Evolutionary conservation across 2,797 vertebrate genomes (phyloP).

Genomic region (Lerista edwardsae): DNA sequence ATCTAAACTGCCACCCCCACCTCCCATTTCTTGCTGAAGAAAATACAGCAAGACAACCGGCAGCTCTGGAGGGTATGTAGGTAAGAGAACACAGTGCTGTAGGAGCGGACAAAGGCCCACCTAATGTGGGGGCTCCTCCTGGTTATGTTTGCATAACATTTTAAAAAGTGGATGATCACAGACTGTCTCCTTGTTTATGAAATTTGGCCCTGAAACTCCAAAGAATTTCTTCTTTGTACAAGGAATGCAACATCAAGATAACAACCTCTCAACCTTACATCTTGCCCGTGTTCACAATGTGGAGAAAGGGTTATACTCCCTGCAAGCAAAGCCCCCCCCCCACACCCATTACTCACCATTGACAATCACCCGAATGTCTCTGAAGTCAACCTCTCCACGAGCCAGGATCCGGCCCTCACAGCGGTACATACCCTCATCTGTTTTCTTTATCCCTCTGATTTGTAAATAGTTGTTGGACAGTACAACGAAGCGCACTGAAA

Average conservation of each 20-base stretch:
- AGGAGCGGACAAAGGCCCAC: no score
- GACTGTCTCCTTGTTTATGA: not conserved
- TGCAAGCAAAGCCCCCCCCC: not conserved
- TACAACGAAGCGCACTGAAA: conserved; percentile 90
- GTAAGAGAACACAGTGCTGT: no score
- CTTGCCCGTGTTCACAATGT: not conserved
- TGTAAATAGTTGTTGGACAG: conserved; percentile 96
- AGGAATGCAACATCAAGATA: not conserved
- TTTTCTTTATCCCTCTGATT: conserved; percentile 96
- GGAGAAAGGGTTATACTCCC: not conserved
- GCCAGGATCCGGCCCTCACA: conserved; percentile 96
- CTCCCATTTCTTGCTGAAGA: no score
- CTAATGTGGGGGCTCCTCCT: no score
- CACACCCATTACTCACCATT: conserved; percentile 86
- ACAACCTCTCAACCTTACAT: not conserved
- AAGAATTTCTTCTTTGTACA: no score
- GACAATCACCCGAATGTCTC: conserved; percentile 91
- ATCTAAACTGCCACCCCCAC: no score
- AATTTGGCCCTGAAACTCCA: not conserved
- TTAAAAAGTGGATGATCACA: no score
- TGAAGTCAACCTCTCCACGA: conserved; percentile 95
- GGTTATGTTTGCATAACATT: no score
- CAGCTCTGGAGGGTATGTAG: not conserved
- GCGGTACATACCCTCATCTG: conserved; percentile 92
- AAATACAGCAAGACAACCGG: no score